These are phyloP conservation scores for Galaxea fascicularis DNA, from an alignment of 92 coral and sea anemone genomes.

Conservation along the genomic window DNA sequence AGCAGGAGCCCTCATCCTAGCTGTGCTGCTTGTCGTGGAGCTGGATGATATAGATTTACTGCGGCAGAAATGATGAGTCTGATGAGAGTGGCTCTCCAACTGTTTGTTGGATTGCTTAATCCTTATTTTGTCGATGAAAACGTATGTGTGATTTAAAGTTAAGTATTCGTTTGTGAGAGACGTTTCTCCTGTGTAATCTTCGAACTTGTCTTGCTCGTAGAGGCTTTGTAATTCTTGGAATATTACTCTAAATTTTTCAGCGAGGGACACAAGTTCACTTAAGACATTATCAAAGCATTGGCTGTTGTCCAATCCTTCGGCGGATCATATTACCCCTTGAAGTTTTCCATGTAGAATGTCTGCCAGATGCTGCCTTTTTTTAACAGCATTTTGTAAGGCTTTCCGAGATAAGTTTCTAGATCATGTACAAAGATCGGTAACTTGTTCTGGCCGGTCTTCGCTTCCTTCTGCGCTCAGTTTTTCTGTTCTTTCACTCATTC, in stretches of 20 bases:
- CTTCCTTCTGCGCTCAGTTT: neutral
- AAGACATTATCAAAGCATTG: slow-evolving; percentile 30
- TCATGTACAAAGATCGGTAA: slow-evolving; percentile 11
- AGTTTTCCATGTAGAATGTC: slow-evolving; percentile 18
- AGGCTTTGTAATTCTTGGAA: slow-evolving; percentile 42
- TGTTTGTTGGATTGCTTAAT: slow-evolving; percentile 51
- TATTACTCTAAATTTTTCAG: slow-evolving; percentile 36
- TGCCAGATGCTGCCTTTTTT: slow-evolving; percentile 20
- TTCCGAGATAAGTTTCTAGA: slow-evolving; percentile 26
- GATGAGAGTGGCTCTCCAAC: slow-evolving; percentile 28
- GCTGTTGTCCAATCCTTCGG: slow-evolving; percentile 36
- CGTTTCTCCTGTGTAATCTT: slow-evolving; percentile 29
- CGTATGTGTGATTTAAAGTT: slow-evolving; percentile 24
- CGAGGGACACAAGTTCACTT: slow-evolving; percentile 31
- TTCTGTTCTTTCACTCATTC: neutral
- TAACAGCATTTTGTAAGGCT: slow-evolving; percentile 32
- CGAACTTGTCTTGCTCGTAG: slow-evolving; percentile 35
- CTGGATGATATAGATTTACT: slow-evolving; percentile 24
- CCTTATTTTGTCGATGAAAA: slow-evolving; percentile 44
- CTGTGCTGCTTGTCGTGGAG: slow-evolving; percentile 39
- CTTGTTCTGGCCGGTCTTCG: slow-evolving; percentile 12
- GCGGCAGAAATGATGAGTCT: slow-evolving; percentile 25
- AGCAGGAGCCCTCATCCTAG: slow-evolving; percentile 45
- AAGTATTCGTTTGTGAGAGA: slow-evolving; percentile 28
- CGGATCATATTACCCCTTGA: slow-evolving; percentile 40